These are phyloP conservation scores for Tuberolachnus salignus DNA, from an alignment of 2,888 invertebrate species.

Conservation along the genomic window DNA sequence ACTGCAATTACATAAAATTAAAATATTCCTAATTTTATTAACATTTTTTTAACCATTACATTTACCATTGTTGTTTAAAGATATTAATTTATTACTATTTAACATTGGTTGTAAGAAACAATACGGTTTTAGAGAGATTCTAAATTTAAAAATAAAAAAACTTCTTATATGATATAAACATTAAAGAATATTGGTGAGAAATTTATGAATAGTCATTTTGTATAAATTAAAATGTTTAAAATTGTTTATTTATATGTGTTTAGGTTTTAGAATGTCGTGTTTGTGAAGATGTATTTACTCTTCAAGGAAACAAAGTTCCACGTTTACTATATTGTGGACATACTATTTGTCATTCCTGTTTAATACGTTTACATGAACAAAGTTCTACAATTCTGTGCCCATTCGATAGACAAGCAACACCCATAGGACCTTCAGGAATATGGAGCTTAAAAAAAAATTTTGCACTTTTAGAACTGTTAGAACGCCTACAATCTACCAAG, in stretches of 20 bases:
- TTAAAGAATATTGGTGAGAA: no score
- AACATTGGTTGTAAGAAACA: no score
- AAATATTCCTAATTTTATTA: no score
- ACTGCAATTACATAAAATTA: no score
- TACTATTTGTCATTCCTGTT: constrained; percentile 68
- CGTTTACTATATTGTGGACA: constrained; percentile 66
- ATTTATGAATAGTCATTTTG: no score
- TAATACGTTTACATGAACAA: constrained; percentile 64
- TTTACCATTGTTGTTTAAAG: no score
- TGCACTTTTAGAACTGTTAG: constrained; percentile 67
- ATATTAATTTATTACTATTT: no score
- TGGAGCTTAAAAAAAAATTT: constrained; percentile 68
- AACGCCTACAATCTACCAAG: constrained; percentile 64
- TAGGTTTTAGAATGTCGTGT: constrained; percentile 67
- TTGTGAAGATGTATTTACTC: constrained; percentile 67
- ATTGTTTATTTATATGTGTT: constrained; percentile 36
- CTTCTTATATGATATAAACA: no score
- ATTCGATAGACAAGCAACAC: constrained; percentile 68
- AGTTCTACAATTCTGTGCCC: constrained; percentile 65
- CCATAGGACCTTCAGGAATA: constrained; percentile 64
- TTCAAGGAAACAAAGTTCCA: constrained; percentile 68
- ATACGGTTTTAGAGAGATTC: no score
- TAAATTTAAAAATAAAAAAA: no score
- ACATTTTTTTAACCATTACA: no score
- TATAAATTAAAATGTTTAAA: no score